These are phyloP conservation scores for Maniola jurtina DNA, from an alignment of 1,140 invertebrate species.

Conservation along the genomic window DNA sequence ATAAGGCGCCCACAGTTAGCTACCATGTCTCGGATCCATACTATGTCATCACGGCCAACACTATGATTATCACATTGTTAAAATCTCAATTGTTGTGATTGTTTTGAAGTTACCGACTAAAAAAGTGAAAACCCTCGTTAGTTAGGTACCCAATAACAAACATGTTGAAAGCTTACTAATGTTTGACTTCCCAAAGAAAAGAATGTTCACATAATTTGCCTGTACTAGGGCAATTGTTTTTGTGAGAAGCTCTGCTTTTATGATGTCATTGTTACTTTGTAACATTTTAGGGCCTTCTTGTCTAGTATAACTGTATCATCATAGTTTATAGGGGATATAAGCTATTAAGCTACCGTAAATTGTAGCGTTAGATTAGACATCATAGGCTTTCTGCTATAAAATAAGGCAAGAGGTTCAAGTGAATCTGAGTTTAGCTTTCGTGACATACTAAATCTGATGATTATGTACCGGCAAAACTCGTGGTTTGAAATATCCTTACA, in stretches of 20 bases:
- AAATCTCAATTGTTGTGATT: too few species aligned
- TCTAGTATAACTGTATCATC: conserved; percentile 8
- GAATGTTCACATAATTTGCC: conserved; percentile 21
- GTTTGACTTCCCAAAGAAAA: conserved; percentile 15
- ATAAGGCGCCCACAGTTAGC: too few species aligned
- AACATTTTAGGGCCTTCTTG: conserved; percentile 5
- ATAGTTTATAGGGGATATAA: background rate
- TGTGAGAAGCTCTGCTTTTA: conserved; percentile 17
- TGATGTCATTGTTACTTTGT: conserved; percentile 18
- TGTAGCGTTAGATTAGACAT: background rate
- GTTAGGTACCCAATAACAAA: background rate
- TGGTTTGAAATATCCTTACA: too few species aligned
- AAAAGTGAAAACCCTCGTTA: background rate
- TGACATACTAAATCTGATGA: too few species aligned
- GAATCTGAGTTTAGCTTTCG: too few species aligned
- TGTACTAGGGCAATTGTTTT: background rate
- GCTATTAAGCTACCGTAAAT: background rate
- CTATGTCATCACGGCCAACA: too few species aligned
- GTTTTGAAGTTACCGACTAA: too few species aligned
- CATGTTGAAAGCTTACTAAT: background rate
- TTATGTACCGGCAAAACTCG: too few species aligned
- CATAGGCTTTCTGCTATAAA: background rate
- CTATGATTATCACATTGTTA: too few species aligned
- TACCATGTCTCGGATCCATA: too few species aligned
- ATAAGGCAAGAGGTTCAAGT: too few species aligned